Percentiles rank a stretch among this genome's conserved stretches.
Conservation (phyloP, 2,113 vertebrate genomes). For the Entosphenus tridentatus region DNA sequence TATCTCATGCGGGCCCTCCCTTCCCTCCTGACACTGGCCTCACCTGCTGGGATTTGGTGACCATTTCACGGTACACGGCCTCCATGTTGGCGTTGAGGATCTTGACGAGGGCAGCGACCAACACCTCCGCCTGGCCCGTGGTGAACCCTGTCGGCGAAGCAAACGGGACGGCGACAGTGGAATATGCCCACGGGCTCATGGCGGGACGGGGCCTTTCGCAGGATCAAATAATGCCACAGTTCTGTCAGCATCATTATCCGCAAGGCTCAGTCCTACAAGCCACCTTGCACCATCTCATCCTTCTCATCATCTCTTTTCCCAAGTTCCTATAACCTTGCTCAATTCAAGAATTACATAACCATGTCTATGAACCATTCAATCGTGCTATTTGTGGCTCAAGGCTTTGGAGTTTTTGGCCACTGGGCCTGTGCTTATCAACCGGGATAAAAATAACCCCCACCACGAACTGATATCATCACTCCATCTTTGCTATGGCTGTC, state of each 20-base stretch:
- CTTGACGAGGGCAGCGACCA: slow-evolving; percentile 44
- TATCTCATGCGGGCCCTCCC: too few species aligned
- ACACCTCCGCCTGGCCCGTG: slow-evolving; percentile 47
- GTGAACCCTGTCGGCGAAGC: slow-evolving; percentile 37
- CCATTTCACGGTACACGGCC: slow-evolving; percentile 56
- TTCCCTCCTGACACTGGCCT: slow-evolving; percentile 9
- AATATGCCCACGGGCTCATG: not conserved
- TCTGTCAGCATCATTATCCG: not conserved
- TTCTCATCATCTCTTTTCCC: not conserved
- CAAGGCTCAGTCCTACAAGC: not conserved
- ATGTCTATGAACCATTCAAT: too few species aligned
- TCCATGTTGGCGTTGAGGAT: slow-evolving; percentile 56
- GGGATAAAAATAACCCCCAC: too few species aligned
- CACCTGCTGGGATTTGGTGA: slow-evolving; percentile 83
- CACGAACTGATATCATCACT: too few species aligned
- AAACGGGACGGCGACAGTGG: slow-evolving; percentile 7
- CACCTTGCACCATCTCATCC: not conserved
- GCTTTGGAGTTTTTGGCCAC: too few species aligned
- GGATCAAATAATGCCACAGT: not conserved
- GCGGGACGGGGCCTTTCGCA: not conserved
- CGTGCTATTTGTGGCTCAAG: too few species aligned
- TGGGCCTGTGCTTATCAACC: too few species aligned
- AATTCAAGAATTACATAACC: not conserved
- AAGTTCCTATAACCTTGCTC: not conserved
- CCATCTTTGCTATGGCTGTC: too few species aligned